A percentile compares a stretch with the other conserved stretches of the same genome.
Evolutionary conservation across 2,888 invertebrate species (phyloP).

Genomic region (Sarcophaga variegata): DNA sequence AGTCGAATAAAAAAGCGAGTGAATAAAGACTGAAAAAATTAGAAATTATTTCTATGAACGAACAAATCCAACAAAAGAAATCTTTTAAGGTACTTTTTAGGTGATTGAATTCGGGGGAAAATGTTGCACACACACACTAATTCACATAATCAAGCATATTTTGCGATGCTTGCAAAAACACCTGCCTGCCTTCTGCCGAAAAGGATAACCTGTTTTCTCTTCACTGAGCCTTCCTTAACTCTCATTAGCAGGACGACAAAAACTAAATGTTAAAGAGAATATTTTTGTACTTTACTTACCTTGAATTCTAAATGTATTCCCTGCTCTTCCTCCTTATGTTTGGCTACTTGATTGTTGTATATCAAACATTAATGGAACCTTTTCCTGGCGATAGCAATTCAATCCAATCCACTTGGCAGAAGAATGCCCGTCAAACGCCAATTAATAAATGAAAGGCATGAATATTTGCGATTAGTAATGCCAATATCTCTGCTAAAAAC

Average conservation of each 20-base stretch:
- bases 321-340: conserved; percentile 19
- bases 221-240: background rate
- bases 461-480: conserved; percentile 50
- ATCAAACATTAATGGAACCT: background rate
- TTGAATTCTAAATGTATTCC: conserved; percentile 25
- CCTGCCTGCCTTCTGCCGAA: conserved; percentile 40
- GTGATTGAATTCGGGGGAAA: conserved; percentile 47
- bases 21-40: conserved; percentile 60
- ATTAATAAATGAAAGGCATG: conserved; percentile 27
- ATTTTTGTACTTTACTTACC: conserved; percentile 51
- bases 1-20: conserved; percentile 63
- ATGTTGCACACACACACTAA: conserved; percentile 30
- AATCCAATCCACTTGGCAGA: conserved; percentile 13
- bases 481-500: conserved; percentile 4
- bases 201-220: conserved; percentile 39
- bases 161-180: background rate
- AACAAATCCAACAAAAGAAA: conserved; percentile 37
- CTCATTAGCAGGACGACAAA: background rate
- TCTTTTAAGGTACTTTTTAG: conserved; percentile 34
- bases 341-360: conserved; percentile 46
- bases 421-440: conserved; percentile 34
- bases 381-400: background rate
- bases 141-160: conserved; percentile 9
- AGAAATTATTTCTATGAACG: conserved; percentile 56
- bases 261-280: background rate